Base-by-base conservation (phyloP, 2,888 invertebrate species). In the Parelbella ahira region DNA sequence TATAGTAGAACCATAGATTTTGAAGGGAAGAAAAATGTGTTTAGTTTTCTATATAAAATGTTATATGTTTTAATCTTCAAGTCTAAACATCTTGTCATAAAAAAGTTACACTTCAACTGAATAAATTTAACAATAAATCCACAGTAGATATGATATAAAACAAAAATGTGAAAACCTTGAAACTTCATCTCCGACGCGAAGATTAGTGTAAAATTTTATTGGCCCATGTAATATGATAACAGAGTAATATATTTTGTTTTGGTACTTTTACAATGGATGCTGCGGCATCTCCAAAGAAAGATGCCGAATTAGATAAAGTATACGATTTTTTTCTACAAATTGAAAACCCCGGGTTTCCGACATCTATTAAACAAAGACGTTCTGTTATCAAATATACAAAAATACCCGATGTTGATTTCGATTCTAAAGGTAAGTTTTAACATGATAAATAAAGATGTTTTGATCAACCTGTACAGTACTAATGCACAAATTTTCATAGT, bases 311-410 rank as follows among this genome's bases (percentile, higher is more conserved):
- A 32, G 66, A 59, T 51, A 60, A 67, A 52, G 60, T 74, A 37
- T 67, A 62, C 49, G 63, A 59, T 50, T 63, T 73, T 43, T 68
- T 63, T 56, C 46, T 74, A 20, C 63, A 70, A 49, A 53, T 74
- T 48, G 64, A 70, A 39, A 66, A 68, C 39, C 51, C 59, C 12
- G 49, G 54, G 19, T 68, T 63, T 56, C 56, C 68, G n/a, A 37
- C 50, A 11, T 46, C 54, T 18, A 13, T 53, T 25, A 74, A 68
- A 48, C 68, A 68, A 41, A 79, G 63, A 51, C 70, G 53, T 49
- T 70, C 75, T 36, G 67, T 78, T 28, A 68, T 74, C 20, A 86
- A 84, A 51, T 86, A 79, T 49, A 79, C 86, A 3, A 80, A 80
- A 54, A 57, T 86, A 44, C 84, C 84, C 6, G 77, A 76, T 41